phyloP scores from a whole-genome alignment of 2,888 invertebrate species.

The Cactoblastis cactorum region DNA sequence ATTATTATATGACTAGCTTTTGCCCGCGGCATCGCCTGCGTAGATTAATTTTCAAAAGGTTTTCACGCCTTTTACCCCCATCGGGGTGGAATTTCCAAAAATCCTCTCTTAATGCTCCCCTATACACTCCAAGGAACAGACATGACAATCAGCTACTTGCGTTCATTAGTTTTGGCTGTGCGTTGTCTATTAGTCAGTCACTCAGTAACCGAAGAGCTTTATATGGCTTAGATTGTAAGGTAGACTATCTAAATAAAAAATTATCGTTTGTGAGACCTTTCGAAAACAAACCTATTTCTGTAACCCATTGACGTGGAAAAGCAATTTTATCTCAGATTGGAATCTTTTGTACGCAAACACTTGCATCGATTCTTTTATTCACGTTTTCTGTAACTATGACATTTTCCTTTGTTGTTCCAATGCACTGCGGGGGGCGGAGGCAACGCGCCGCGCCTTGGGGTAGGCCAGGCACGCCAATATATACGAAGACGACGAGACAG shows the following conservation, averaged over 20 bases:
- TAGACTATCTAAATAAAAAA: not conserved
- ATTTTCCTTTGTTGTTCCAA: conserved; percentile 37
- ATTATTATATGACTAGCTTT: too few relatives aligned
- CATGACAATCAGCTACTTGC: too few relatives aligned
- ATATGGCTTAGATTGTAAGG: too few relatives aligned
- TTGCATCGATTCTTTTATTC: conserved; percentile 17
- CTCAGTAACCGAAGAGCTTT: too few relatives aligned
- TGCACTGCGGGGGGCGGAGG: conserved; percentile 38
- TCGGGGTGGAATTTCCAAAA: too few relatives aligned
- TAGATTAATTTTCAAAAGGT: too few relatives aligned
- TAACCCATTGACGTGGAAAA: not conserved
- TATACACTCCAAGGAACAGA: too few relatives aligned
- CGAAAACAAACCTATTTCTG: not conserved
- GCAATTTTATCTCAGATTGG: conserved; percentile 1
- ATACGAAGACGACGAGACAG: conserved; percentile 49
- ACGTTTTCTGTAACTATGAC: conserved; percentile 21
- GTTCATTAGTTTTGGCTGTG: too few relatives aligned
- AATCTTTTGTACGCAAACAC: conserved; percentile 5
- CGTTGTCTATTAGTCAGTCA: too few relatives aligned
- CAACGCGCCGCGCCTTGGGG: conserved; percentile 59
- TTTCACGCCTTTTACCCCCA: too few relatives aligned
- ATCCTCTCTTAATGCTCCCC: too few relatives aligned
- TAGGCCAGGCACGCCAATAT: conserved; percentile 58
- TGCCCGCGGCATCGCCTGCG: too few relatives aligned
- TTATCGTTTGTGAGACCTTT: not conserved